Evolutionary conservation across 2,888 invertebrate species (phyloP).

Genomic region (Clunio marinus): DNA sequence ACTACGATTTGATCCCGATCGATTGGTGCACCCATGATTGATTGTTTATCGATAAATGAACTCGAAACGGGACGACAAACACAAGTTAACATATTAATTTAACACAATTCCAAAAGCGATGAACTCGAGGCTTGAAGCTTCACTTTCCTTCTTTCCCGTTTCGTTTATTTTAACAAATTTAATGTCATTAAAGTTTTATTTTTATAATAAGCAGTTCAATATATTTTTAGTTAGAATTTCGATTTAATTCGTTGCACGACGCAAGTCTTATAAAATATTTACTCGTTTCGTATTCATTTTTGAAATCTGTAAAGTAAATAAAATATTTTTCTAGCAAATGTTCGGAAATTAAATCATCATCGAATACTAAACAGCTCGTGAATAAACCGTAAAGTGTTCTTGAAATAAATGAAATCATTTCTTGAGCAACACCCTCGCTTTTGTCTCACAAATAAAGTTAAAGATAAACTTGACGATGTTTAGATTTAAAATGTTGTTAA

Average conservation of each 20-base stretch:
- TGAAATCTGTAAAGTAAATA: too few relatives aligned
- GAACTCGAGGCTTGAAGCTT: not conserved
- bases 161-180: not conserved
- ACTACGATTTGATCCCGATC: constrained; percentile 46
- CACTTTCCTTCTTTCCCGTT: not conserved
- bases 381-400: not conserved
- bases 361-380: not conserved
- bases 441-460: not conserved
- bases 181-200: too few relatives aligned
- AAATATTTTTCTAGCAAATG: too few relatives aligned
- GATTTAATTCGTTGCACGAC: too few relatives aligned
- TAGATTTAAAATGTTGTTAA: not conserved
- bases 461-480: not conserved
- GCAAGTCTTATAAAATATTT: too few relatives aligned
- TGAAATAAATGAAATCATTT: not conserved
- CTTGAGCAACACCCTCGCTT: not conserved
- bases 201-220: too few relatives aligned
- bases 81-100: constrained; percentile 49
- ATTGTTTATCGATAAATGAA: constrained; percentile 50
- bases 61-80: constrained; percentile 52
- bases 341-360: too few relatives aligned
- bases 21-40: constrained; percentile 47
- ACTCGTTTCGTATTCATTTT: too few relatives aligned
- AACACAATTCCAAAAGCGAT: not conserved
- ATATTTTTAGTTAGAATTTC: too few relatives aligned